Conservation (phyloP, 1,140 invertebrate genomes). For the Theocolax elegans region DNA sequence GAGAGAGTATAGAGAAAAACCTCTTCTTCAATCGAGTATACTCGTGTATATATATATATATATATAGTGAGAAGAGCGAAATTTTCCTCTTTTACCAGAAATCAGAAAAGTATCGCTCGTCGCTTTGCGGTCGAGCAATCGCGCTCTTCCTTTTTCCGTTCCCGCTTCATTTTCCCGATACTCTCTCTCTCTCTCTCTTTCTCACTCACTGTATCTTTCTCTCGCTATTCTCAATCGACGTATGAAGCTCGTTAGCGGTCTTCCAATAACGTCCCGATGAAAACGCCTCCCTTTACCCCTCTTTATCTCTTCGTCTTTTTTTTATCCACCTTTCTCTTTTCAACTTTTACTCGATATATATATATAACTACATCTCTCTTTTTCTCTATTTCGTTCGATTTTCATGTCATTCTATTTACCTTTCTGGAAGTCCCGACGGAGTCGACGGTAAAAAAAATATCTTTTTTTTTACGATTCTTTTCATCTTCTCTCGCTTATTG, state of each 20-base stretch:
- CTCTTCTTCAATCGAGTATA: neutral
- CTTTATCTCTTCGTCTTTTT: neutral
- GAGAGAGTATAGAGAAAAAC: too few relatives aligned
- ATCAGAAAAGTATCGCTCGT: slow-evolving; percentile 30
- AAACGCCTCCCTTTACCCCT: slow-evolving; percentile 48
- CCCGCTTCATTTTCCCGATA: slow-evolving; percentile 2
- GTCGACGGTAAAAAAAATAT: too few relatives aligned
- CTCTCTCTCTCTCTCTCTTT: neutral
- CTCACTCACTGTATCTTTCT: slow-evolving; percentile 1
- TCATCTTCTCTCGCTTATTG: too few relatives aligned
- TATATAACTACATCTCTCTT: too few relatives aligned
- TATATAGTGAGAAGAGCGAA: neutral
- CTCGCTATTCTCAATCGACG: slow-evolving; percentile 46
- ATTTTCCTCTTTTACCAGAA: slow-evolving; percentile 1
- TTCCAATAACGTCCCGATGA: slow-evolving; percentile 58
- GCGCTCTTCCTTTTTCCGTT: slow-evolving; percentile 7
- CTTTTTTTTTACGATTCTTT: too few relatives aligned
- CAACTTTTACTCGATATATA: neutral
- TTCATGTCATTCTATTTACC: too few relatives aligned
- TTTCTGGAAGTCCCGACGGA: too few relatives aligned
- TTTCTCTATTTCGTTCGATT: neutral
- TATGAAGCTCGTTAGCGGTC: slow-evolving; percentile 56
- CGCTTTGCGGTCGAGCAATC: slow-evolving; percentile 25
- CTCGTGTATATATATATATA: too few relatives aligned
- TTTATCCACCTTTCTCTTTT: slow-evolving; percentile 4